Evolutionary conservation across 2,888 invertebrate genomes (phyloP), one percentile per base, ranked within the genome.

Genomic region (Vanessa cardui): DNA sequence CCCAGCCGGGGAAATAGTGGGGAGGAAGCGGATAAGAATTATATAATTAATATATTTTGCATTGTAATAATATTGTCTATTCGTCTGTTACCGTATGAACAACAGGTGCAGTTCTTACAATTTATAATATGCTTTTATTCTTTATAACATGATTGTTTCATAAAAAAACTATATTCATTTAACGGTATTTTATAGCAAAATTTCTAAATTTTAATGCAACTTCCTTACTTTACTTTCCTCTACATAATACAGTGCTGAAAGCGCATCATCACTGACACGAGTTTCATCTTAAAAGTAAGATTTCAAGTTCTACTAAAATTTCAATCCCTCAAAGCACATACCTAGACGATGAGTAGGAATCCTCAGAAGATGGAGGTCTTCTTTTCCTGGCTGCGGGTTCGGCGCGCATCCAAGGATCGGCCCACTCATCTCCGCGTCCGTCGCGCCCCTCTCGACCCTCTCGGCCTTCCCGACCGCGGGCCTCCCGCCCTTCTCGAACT

Each of bases 381-480:
- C 90, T 80, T 3, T 87, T 76, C 0, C 90, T 71, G 0, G 93
- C 88, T 62, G 93, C 92, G 8, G 93, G 88, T 72, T 95, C 94
- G 49, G 94, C 93, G 1, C 95, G 91, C 83, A 97, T 97, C 98
- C 98, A 99, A 0, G 98, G 98, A 90, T 99, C 98, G 54, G 96
- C 96, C 98, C 98, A 99, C 79, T 98, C 98, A 83, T 98, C 75
- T 16, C 76, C 82, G 0, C 83, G 74, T 2, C 52, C 75, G 54
- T 77, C 81, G 1, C 82, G 76, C 49, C 54, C 71, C 31, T 77
- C 81, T 8, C 81, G 68, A 1, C 58, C 62, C 33, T 77, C 81
- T 12, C 81, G 66, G 0, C 58, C 50, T 26, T 26, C 26, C 31
- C 26, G 16, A 16, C 15, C 26, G 18, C 80, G 74, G 4, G 52